Base-by-base conservation (phyloP, 2,113 vertebrate genomes). In the Rhipidura dahli region DNA sequence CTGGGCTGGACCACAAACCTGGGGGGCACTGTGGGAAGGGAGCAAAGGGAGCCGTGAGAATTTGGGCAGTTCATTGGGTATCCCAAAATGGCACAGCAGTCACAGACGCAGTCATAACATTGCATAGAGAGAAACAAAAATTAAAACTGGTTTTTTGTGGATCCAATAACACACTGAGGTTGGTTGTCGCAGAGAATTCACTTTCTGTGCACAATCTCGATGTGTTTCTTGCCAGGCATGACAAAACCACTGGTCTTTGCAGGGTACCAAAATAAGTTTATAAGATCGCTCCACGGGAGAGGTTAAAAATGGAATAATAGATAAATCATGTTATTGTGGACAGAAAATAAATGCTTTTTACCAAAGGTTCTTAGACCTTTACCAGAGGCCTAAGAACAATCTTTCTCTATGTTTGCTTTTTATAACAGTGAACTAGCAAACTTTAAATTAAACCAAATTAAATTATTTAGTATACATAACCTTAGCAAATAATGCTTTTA, bases 1-100 rank as follows among this genome's bases (percentile, higher is more conserved):
- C 98, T 98, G 53, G 99, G 99, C 93, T 99, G 99, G 72, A 99
- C 99, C 97, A 99, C 99, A 96, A 99, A 99, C 96, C 99, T 98
- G 39, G 99, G 99, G 80, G 99, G 99, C 95, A 99, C 99, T 99
- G 97, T 0, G 14, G 95, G 72, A 83, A 92, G 19, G 93, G 72
- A 94, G 39, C 44, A 91, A 23, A 89, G 31, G 26, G 2, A 53
- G 35, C 8, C 28, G 4, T 82, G 7, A 82, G 50, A 51, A 69
- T 86, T 82, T 7, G 1, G 42, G 37, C 3, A 76, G 31, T n/a
- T 56, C 72, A 4, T 7, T 26, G 27, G 28, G 24, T 13, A 49
- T 24, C 31, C 69, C 37, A 68, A 45, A 65, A 23, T 5, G 31
- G 21, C 33, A 89, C 37, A 61, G 6, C 20, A 35, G 35, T 47